Percentiles rank a stretch among this genome's conserved stretches.
Conservation (phyloP, 2,113 vertebrate species). For the Excalfactoria chinensis region DNA sequence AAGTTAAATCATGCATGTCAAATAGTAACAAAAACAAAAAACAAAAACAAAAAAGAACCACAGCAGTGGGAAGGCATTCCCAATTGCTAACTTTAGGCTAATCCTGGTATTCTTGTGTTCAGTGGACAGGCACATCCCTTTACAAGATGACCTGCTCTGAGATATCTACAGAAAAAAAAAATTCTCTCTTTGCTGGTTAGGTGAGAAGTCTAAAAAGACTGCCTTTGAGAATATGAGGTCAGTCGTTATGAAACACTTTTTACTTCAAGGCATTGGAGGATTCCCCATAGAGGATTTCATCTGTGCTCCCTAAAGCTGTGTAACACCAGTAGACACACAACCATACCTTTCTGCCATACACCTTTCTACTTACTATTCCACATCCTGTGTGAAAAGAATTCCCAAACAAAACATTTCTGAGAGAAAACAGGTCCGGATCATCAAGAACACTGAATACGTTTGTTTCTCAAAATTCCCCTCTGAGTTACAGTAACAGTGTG, state of each 20-base stretch:
- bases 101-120: neutral
- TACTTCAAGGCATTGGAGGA: neutral
- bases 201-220: neutral
- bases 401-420: neutral
- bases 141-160: neutral
- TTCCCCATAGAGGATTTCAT: neutral
- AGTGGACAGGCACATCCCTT: neutral
- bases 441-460: neutral
- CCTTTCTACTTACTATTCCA: neutral
- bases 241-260: neutral
- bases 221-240: neutral
- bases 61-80: neutral
- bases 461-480: neutral
- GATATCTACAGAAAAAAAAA: fast-evolving
- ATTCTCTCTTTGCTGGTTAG: neutral
- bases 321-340: fast-evolving
- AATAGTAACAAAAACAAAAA: neutral
- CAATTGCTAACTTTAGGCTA: neutral
- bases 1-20: neutral
- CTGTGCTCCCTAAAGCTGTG: neutral
- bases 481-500: neutral
- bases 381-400: neutral
- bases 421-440: neutral
- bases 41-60: neutral
- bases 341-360: neutral